Conservation (phyloP, 2,888 invertebrate species). For the Pheosia gnoma region DNA sequence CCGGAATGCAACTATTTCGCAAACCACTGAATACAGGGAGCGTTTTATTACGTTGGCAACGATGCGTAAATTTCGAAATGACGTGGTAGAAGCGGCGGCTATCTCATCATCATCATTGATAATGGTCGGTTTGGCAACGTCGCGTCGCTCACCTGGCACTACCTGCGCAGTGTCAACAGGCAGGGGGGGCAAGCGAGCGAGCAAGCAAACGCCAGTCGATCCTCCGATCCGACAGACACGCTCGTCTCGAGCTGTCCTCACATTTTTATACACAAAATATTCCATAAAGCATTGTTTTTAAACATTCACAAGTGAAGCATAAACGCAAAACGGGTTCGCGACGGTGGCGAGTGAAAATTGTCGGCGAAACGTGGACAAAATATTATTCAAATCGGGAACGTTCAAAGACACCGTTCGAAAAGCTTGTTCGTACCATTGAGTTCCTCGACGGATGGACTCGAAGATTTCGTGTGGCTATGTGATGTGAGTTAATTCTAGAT, state of each 20-base stretch:
- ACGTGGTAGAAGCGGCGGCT: slow-evolving; percentile 63
- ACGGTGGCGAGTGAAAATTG: slow-evolving; percentile 51
- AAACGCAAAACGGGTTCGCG: slow-evolving; percentile 41
- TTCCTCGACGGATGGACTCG: slow-evolving; percentile 47
- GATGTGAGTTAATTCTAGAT: slow-evolving; percentile 78
- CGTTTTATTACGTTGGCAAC: slow-evolving; percentile 61
- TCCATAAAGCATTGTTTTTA: slow-evolving; percentile 49
- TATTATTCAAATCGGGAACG: slow-evolving; percentile 52
- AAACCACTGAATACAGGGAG: slow-evolving; percentile 44
- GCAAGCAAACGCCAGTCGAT: slow-evolving; percentile 69
- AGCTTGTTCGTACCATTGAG: slow-evolving; percentile 45
- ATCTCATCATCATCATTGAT: slow-evolving; percentile 82
- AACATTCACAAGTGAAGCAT: slow-evolving; percentile 42
- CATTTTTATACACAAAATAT: slow-evolving; percentile 54
- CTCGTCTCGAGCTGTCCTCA: slow-evolving; percentile 58
- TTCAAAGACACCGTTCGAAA: slow-evolving; percentile 56
- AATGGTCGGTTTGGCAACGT: slow-evolving; percentile 82
- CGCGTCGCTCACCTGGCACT: slow-evolving; percentile 81
- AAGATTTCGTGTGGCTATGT: slow-evolving; percentile 67
- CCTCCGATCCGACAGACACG: slow-evolving; percentile 69
- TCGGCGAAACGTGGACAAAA: slow-evolving; percentile 40
- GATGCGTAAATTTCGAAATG: slow-evolving; percentile 67
- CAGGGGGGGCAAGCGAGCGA: slow-evolving; percentile 68
- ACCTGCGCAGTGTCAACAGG: slow-evolving; percentile 82
- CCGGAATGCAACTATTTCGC: slow-evolving; percentile 36